A percentile compares a stretch with the other conserved stretches of the same genome.
Evolutionary conservation across 1,140 invertebrate species (phyloP).

Genomic region (Hypsibius dujardini): DNA sequence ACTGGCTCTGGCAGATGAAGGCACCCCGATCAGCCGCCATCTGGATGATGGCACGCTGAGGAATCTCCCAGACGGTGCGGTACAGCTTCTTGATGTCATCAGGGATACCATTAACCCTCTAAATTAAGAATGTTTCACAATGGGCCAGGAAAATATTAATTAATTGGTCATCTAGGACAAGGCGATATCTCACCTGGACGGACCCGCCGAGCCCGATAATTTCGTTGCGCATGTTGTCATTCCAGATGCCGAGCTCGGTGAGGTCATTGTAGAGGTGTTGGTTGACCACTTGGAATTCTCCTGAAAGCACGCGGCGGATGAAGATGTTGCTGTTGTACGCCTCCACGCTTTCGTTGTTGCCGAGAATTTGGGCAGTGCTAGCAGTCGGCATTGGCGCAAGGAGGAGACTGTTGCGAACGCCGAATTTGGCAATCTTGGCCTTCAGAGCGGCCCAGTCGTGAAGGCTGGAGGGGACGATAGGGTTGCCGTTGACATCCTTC

Average conservation of each 20-base stretch:
- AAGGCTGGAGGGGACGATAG: conserved; percentile 58
- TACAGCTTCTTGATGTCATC: conserved; percentile 73
- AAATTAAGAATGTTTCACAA: conserved; percentile 24
- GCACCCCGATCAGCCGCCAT: conserved; percentile 96
- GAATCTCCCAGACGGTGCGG: conserved; percentile 97
- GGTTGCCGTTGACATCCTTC: conserved; percentile 34
- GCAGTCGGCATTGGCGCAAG: conserved; percentile 97
- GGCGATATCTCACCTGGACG: conserved; percentile 45
- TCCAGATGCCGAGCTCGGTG: conserved; percentile 74
- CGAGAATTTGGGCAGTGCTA: conserved; percentile 94
- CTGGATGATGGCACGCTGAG: conserved; percentile 76
- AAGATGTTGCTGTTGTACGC: conserved; percentile 97
- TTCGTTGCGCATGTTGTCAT: conserved; percentile 86
- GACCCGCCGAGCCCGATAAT: conserved; percentile 81
- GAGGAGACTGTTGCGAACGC: conserved; percentile 80
- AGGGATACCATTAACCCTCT: conserved; percentile 72
- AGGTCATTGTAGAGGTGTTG: conserved; percentile 85
- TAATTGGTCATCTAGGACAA: too few relatives aligned
- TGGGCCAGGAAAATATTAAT: neutral
- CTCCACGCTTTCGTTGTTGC: conserved; percentile 96
- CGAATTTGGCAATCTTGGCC: conserved; percentile 66
- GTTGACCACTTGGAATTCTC: conserved; percentile 78
- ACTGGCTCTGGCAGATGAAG: conserved; percentile 97
- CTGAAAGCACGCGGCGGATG: conserved; percentile 72
- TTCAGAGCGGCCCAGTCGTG: conserved; percentile 78